Evolutionary conservation across 2,888 invertebrate species (phyloP).

Genomic region (Aspidiotus destructor): DNA sequence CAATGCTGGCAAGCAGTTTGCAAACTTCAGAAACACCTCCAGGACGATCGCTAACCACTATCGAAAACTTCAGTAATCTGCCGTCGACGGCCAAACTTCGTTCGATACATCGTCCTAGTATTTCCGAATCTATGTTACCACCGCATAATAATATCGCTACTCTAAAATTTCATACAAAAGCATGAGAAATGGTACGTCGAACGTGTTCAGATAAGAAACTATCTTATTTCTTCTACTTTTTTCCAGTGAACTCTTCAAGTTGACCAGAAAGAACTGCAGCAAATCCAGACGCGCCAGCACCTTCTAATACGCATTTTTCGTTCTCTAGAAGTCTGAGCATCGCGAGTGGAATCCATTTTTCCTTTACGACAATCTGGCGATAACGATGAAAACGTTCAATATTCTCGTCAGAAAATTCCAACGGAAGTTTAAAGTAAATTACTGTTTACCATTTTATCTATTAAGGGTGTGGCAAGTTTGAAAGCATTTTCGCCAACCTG

Average conservation of each 20-base stretch:
- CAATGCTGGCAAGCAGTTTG: conserved; percentile 60
- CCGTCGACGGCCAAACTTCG: conserved; percentile 81
- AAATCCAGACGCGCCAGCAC: conserved; percentile 76
- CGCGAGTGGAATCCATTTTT: conserved; percentile 72
- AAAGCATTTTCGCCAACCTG: conserved; percentile 78
- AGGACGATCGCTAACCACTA: conserved; percentile 71
- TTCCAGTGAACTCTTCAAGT: conserved; percentile 67
- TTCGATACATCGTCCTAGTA: conserved; percentile 77
- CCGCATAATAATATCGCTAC: conserved; percentile 76
- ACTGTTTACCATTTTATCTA: conserved; percentile 67
- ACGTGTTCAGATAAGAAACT: too few relatives aligned
- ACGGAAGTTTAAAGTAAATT: background rate
- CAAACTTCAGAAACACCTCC: conserved; percentile 53
- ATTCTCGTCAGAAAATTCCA: background rate
- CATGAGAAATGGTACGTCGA: too few relatives aligned
- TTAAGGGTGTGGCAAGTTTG: conserved; percentile 57
- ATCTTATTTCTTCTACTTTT: conserved; percentile 50
- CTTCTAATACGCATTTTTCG: conserved; percentile 84
- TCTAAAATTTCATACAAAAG: conserved; percentile 44
- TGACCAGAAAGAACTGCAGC: conserved; percentile 75
- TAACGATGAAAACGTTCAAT: background rate
- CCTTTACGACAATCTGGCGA: conserved; percentile 59
- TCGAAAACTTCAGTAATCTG: conserved; percentile 61
- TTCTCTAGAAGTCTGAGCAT: conserved; percentile 68
- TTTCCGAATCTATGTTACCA: conserved; percentile 87